Base-by-base conservation (phyloP, 1,140 invertebrate species). In the Triops cancriformis region DNA sequence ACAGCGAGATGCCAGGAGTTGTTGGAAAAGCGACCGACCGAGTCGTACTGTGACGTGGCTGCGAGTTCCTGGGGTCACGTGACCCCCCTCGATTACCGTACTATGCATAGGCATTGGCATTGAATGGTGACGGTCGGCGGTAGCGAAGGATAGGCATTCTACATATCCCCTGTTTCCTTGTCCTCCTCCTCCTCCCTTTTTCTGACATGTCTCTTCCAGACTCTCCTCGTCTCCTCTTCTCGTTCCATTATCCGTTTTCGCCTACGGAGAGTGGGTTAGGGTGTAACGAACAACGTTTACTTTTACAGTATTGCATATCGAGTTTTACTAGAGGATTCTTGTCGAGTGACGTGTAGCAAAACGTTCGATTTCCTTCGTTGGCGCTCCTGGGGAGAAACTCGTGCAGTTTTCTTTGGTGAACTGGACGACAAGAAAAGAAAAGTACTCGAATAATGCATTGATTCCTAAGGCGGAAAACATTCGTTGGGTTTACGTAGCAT, bases 101-200 rank as follows among this genome's bases (percentile, higher is more conserved):
- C 31, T 37, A 64, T 64, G 51, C 51, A 64, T 64, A 64, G 51
- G 51, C 51, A 64, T 64, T 64, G 51, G 51, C 51, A 64, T 64
- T 64, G 51, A 64, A 64, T 64, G 51, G 51, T 64, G 51, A 23
- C 18, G 51, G 51, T 18, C 14, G 51, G 18, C 18, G 51, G 51
- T 37, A 37, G 31, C 31, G 31, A 37, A 23, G 14, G 51, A 0
- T 64, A n/a, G 9, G 51, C 18, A 64, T 18, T 64, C 18, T 64
- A 9, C 18, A 7, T 64, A 64, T 14, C 18, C 14, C 23, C 51
- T n/a, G n/a, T n/a, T 64, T 64, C 51, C 18, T 23, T n/a, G 18
- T 2, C n/a, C 51, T n/a, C 14, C 51, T 64, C 51, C 45, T 23
- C 23, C 23, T 9, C 43, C 43, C 43, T 18, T 64, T 64, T 64